Evolutionary conservation across 1,140 invertebrate species (phyloP), one percentile per base, ranked within the genome.

Genomic region (Aphaenogaster ashmeadi): DNA sequence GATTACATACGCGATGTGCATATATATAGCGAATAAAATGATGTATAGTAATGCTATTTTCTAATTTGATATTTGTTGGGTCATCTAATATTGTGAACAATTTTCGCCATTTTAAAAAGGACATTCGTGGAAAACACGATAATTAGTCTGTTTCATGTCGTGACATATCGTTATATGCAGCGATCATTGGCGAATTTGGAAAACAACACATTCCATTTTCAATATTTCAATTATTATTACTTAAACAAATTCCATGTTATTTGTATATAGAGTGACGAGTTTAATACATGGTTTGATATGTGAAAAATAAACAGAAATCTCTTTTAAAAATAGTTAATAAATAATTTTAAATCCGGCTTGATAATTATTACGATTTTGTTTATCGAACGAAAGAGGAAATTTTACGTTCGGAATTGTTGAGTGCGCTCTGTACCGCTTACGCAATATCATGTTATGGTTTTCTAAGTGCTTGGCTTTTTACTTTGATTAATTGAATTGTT

Each of bases 401-500:
- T 78, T 62, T 15, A 13, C 2, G 6, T 52, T 52, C 11, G 18
- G 21, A 21, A 33, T 15, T 78, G 38, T 77, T 60, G 54, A 77
- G 52, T 77, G 74, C 21, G 13, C 27, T 27, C 4, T 33, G n/a
- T 47, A 58, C 7, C 60, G n/a, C 36, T 41, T 18, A 58, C 3
- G n/a, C 21, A 21, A 27, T 79, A 79, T 79, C 27, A 38, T 66
- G 13, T 79, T 66, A 64, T 79, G 18, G 9, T 79, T 67, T 50
- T 60, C 47, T 36, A 41, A 79, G 77, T 38, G 60, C 27, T 60
- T 62, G 13, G 33, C 41, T 67, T 79, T 67, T 67, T 36, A 67
- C 18, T n/a, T 11, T 67, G 27, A 62, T 0, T 79, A 79, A 79
- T 67, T 15, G 15, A 79, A 78, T 78, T 62, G 27, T 66, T 66